Evolutionary conservation across 1,140 invertebrate genomes (phyloP).

Genomic region (Coptotermes formosanus): DNA sequence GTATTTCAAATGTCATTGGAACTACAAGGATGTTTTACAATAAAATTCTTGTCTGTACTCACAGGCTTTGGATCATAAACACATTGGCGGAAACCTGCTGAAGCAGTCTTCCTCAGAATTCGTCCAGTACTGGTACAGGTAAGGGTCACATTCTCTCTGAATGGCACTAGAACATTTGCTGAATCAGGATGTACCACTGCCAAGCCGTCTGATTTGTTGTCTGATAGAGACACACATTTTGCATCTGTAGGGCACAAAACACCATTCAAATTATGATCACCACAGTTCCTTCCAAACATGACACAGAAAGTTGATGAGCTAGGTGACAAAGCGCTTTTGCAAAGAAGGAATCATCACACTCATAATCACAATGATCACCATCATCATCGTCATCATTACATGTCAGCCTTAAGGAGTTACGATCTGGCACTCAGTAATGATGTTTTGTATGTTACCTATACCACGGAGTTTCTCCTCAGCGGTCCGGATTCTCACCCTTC

Average conservation of each 20-base stretch:
- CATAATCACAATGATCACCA: too few relatives aligned
- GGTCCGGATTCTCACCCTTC: too few relatives aligned
- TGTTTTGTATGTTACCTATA: too few relatives aligned
- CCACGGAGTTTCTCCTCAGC: too few relatives aligned
- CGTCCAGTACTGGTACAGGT: constrained; percentile 75
- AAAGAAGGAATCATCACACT: too few relatives aligned
- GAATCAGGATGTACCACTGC: constrained; percentile 70
- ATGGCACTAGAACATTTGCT: constrained; percentile 79
- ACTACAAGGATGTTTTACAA: not conserved
- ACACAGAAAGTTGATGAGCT: too few relatives aligned
- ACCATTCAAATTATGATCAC: not conserved
- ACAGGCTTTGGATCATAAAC: constrained; percentile 90
- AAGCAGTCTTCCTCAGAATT: constrained; percentile 73
- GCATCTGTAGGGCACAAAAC: constrained; percentile 64
- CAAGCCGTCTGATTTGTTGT: constrained; percentile 83
- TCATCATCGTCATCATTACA: too few relatives aligned
- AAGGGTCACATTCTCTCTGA: constrained; percentile 86
- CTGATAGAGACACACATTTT: constrained; percentile 84
- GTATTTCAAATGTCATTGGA: not conserved
- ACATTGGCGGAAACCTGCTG: constrained; percentile 85
- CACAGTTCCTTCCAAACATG: too few relatives aligned
- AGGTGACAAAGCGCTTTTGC: too few relatives aligned
- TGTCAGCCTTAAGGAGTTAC: too few relatives aligned
- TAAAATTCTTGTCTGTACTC: constrained; percentile 40
- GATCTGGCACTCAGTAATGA: too few relatives aligned